Percentiles rank a stretch among this genome's conserved stretches.
Evolutionary conservation across 2,113 vertebrate genomes (phyloP).

Genomic region (Saccopteryx leptura): DNA sequence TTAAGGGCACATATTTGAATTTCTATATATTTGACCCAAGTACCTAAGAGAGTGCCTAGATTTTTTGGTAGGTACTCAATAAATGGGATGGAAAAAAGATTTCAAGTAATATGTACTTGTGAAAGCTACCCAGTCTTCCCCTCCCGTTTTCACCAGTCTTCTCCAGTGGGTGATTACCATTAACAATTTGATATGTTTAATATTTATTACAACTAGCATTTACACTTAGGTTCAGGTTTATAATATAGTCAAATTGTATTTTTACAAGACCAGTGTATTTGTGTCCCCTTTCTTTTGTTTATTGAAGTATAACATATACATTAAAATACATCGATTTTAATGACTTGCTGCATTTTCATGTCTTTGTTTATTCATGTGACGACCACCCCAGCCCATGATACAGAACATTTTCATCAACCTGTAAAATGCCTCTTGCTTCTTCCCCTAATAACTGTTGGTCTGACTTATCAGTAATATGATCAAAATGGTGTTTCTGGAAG

Average conservation of each 20-base stretch:
- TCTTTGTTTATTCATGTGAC: background rate
- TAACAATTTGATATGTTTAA: conserved; percentile 1
- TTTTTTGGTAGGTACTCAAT: conserved; percentile 38
- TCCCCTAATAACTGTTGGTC: background rate
- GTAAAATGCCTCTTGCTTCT: conserved; percentile 24
- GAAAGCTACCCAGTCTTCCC: background rate
- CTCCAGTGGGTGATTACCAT: background rate
- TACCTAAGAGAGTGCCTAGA: background rate
- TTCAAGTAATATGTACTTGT: background rate
- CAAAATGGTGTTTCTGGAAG: conserved; percentile 50
- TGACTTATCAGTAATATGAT: conserved; percentile 34
- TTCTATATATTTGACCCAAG: background rate
- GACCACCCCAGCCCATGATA: background rate
- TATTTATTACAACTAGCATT: conserved; percentile 22
- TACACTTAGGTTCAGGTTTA: conserved; percentile 22
- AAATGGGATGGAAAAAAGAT: background rate
- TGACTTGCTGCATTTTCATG: background rate
- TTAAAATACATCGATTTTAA: conserved; percentile 8
- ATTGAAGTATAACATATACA: background rate
- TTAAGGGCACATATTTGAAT: conserved; percentile 16
- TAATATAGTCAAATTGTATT: background rate
- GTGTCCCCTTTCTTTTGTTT: background rate
- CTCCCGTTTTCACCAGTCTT: background rate
- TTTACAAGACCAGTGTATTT: background rate
- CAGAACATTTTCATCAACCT: background rate